Base-by-base conservation (phyloP, 1,140 invertebrate genomes). In the Bombus impatiens region DNA sequence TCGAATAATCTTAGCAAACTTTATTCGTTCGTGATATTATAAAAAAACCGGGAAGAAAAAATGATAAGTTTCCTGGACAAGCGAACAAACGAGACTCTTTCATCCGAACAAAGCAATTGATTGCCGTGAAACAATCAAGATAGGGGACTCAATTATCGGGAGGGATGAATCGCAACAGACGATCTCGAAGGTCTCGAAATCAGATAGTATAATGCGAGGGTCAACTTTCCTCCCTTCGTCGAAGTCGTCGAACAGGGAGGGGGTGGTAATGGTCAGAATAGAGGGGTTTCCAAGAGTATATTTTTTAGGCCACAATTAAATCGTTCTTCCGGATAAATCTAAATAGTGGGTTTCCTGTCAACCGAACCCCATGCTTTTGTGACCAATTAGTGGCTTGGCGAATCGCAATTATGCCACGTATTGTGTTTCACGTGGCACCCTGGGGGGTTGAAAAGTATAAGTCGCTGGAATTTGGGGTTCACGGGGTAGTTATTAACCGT, bases 141-240 rank as follows among this genome's bases (percentile, higher is more conserved):
- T 90, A 88, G 80, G 86, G 87, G 82, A 89, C 91, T 92, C 90
- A 89, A 92, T 93, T 92, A 90, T 87, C 80, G 81, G 86, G 81
- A n/a, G 86, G 84, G 86, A 82, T 87, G 70, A 87, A 84, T 88
- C 84, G 75, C 78, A 79, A 85, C 82, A 91, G 81, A 78, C 76
- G 79, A 88, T 91, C 86, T 89, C 87, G 89, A 87, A 87, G 87
- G 77, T 92, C 86, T 87, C 82, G 93, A 93, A 92, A 94, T 91
- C 86, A 86, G 90, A 93, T 93, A 94, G 87, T 86, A 90, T 92
- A 93, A 93, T 92, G 79, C 18, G 65, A 86, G 88, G 79, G 87
- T 89, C 79, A 82, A 84, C 83, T 90, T 87, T 85, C 82, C 44
- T 47, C 3, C 32, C 9, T 42, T 12, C 65, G 62, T 18, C 62